A percentile compares a stretch with the other conserved stretches of the same genome.
Evolutionary conservation across 2,888 invertebrate genomes (phyloP).

Genomic region (Lamellibrachia satsuma): DNA sequence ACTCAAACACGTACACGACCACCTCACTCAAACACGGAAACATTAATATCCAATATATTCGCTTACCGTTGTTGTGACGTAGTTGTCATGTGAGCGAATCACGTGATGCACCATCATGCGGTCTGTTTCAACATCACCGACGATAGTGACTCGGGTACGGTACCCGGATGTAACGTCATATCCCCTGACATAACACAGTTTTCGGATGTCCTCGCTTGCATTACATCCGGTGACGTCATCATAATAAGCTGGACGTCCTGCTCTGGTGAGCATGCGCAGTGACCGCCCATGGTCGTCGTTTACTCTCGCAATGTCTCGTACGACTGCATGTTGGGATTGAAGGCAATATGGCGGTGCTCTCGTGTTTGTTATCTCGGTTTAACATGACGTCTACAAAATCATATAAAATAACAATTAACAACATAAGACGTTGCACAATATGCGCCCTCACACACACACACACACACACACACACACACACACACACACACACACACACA

Average conservation of each 20-base stretch:
- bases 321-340: neutral
- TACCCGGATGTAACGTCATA: neutral
- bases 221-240: neutral
- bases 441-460: neutral
- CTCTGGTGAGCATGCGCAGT: neutral
- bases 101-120: neutral
- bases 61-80: slow-evolving; percentile 2
- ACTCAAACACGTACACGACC: neutral
- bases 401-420: neutral
- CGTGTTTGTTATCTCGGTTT: neutral
- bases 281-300: neutral
- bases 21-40: neutral
- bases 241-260: neutral
- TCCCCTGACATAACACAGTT: neutral
- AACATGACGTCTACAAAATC: neutral
- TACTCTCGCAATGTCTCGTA: neutral
- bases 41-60: neutral
- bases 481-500: neutral
- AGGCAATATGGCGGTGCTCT: neutral
- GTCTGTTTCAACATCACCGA: neutral
- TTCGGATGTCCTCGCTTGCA: neutral
- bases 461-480: neutral
- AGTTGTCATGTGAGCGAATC: neutral
- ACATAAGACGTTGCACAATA: neutral
- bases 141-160: neutral